Base-by-base conservation (phyloP, 1,140 invertebrate genomes). In the Drosophila tsacasi region DNA sequence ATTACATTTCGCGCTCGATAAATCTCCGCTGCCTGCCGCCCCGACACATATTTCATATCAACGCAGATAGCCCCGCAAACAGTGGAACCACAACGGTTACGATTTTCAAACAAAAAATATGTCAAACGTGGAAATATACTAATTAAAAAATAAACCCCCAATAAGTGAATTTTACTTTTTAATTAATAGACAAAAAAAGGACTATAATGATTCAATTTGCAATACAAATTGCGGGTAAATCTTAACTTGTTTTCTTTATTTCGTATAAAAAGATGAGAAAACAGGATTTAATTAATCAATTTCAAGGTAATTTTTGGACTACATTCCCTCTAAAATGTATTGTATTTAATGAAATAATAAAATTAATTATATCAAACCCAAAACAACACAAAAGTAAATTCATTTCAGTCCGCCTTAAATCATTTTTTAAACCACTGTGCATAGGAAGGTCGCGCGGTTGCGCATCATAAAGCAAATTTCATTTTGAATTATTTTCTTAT, bases 401-500 rank as follows among this genome's bases (percentile, higher is more conserved):
- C 3, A 25, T 25, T 9, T 5, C 0, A 32, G 3, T 5, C 7
- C 13, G 10, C 13, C 2, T 44, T 19, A 15, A 61, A 47, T 27
- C 9, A 3, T 0, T 7, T 21, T 54, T 5, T 9, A 5, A 8
- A 6, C 75, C 84, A 87, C 66, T 81, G 84, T 87, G 81, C 77
- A 77, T 83, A 78, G 73, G 59, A 71, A 82, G 65, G 85, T 87
- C 78, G 74, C 83, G 79, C 82, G 81, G 86, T 87, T 91, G 87
- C 87, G 87, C 91, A 87, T 92, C 86, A 92, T 92, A 92, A 92
- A 92, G 87, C 91, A 92, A 92, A 92, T 90, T 92, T 90, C 91
- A 84, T 92, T 92, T 91, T 92, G 91, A 92, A 91, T 87, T 92
- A 92, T 92, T 92, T 83, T 92, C 77, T 54, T 87, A 89, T 87